These are phyloP conservation scores for Crotalus horridus DNA, from an alignment of 2,113 vertebrate species.

Conservation along the genomic window DNA sequence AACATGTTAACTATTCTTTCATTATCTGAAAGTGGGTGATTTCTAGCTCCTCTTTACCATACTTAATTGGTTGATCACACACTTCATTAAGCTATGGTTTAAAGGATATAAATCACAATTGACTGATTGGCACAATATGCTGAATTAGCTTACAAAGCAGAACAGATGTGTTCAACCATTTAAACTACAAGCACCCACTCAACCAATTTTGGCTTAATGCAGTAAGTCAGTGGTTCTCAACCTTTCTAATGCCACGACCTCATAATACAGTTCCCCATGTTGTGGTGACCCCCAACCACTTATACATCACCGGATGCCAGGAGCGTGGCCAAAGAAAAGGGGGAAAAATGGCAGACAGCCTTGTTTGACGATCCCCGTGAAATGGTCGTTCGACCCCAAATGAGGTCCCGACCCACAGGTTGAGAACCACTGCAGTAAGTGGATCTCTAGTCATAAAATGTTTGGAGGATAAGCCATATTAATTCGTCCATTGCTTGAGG, in stretches of 20 bases:
- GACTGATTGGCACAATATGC: background rate
- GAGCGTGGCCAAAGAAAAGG: too few species aligned
- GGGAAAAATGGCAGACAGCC: too few species aligned
- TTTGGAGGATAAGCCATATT: background rate
- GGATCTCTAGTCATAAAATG: background rate
- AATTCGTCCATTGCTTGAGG: background rate
- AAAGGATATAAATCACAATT: background rate
- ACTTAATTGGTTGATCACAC: background rate
- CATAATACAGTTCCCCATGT: too few species aligned
- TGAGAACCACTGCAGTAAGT: background rate
- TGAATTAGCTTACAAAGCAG: background rate
- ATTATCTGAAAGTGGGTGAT: background rate
- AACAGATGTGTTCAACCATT: background rate
- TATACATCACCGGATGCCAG: too few species aligned
- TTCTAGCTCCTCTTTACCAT: background rate
- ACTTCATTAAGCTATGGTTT: background rate
- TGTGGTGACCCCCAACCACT: too few species aligned
- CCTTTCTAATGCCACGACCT: too few species aligned
- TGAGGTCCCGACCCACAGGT: too few species aligned
- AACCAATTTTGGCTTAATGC: background rate
- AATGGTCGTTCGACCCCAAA: too few species aligned
- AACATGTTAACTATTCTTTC: background rate
- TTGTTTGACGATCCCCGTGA: too few species aligned
- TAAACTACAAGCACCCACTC: background rate
- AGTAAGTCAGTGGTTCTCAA: background rate